Evolutionary conservation across 2,797 vertebrate genomes (phyloP), one percentile per base, ranked within the genome.

Genomic region (Cephalopachus bancanus): DNA sequence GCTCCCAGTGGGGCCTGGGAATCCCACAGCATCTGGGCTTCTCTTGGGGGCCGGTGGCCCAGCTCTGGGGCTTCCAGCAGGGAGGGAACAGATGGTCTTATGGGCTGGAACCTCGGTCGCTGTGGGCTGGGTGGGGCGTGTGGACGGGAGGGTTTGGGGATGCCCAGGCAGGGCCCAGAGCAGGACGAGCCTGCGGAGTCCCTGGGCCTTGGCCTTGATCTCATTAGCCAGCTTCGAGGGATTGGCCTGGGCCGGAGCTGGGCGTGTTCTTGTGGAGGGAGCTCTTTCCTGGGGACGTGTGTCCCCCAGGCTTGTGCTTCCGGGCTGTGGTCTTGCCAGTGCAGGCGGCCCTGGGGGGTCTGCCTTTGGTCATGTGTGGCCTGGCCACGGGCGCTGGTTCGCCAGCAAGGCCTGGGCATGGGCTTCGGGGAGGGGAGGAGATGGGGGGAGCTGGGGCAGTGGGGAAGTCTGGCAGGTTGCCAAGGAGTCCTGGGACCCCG

Each of bases 351-450:
- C n/a, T 0, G 33, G 19, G 59, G 4, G 15, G 26, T 22, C 71
- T 9, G 20, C 1, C 2, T 76, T 44, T 10, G 5, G n/a, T 37
- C 7, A 4, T 4, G 0, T 1, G 0, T 14, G 69, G 71, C 28
- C 24, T 55, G 16, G 30, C 57, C 16, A 28, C 37, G 10, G 10
- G 49, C 0, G 0, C 9, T 28, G 64, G 7, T 10, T 37, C 19
- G 1, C 26, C n/a, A 19, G 14, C 59, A 3, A 6, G 37, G 60
- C 57, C 79, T 28, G 10, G 51, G 62, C 10, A 1, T 0, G 12
- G 37, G 76, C 55, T 59, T 33, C 12, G 15, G n/a, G 55, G 62
- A 65, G 10, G 1, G 55, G 51, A 20, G 74, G 44, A 30, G n/a
- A 3, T 1, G 28, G 33, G 59, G 2, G 0, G 69, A 17, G 78